Evolutionary conservation across 1,140 invertebrate species (phyloP), one percentile per base, ranked within the genome.

Genomic region (Scylla paramamosain): DNA sequence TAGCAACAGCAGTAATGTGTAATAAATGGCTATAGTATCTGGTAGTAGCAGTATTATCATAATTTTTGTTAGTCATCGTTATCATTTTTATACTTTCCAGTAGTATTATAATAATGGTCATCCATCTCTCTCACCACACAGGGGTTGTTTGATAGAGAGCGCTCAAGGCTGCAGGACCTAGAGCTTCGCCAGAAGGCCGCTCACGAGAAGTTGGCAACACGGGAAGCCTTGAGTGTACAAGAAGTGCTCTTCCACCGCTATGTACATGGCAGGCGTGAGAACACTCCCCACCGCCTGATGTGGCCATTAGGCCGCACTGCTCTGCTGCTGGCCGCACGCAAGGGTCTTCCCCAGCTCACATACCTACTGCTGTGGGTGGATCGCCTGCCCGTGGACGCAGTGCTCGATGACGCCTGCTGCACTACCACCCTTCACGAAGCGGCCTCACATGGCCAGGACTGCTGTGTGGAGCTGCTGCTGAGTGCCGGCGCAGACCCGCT

Each of bases 341-440:
- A 45, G 0, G 92, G 92, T 4, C 32, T 93, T 3, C 4, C 28
- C 3, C 92, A 93, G 82, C 92, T 93, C 0, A 46, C 39, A 0
- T 86, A 82, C 82, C n/a, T 93, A 3, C 92, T 93, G 39, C 59
- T 93, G 1, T 1, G 25, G 25, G n/a, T 84, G 32, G 92, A 32
- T 0, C 16, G 31, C 1, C 25, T 93, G 10, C 28, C 92, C 16
- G 25, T 45, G 25, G 77, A 93, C 20, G 39, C 20, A 3, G 32
- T 84, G 59, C 14, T 93, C 28, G 82, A 84, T 48, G 25, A 6
- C 3, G 14, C 28, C 2, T 45, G 32, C 6, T 14, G 14, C 32
- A 82, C 92, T 39, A 86, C 92, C 12, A 77, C 92, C 39, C 32
- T 93, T 32, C 92, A 93, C 92, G 25, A 93, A 32, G 92, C 92